Conservation (phyloP, 2,888 invertebrate species). For the Neoascia interrupta region DNA sequence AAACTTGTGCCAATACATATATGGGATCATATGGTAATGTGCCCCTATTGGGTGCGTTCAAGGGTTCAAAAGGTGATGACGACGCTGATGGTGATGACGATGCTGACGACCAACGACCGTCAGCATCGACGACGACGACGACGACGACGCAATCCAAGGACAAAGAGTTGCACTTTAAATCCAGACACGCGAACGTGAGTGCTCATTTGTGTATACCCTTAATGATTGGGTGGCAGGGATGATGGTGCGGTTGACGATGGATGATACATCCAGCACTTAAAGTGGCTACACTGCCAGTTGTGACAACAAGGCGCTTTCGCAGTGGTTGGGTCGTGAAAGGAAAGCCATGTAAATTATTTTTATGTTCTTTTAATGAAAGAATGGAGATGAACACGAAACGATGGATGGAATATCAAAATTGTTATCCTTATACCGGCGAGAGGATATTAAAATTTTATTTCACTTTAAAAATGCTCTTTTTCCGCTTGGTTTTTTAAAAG, state of each 20-base stretch:
- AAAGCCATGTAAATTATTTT: constrained; percentile 43
- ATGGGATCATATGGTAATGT: no score
- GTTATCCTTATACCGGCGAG: background rate
- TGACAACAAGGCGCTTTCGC: background rate
- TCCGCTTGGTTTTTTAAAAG: no score
- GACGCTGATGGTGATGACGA: no score
- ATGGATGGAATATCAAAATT: background rate
- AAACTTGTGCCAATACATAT: no score
- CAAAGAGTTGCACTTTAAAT: constrained; percentile 46
- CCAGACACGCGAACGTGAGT: constrained; percentile 41
- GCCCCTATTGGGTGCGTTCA: background rate
- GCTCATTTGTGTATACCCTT: constrained; percentile 52
- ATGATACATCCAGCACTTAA: constrained; percentile 12
- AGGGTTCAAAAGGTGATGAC: constrained; percentile 3
- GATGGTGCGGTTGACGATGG: background rate
- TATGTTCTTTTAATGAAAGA: constrained; percentile 30
- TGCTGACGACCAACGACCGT: no score
- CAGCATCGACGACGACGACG: constrained; percentile 1
- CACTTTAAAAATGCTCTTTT: no score
- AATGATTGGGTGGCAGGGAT: constrained; percentile 14
- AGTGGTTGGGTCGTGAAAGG: constrained; percentile 16
- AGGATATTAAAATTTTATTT: no score
- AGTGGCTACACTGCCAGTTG: constrained; percentile 8
- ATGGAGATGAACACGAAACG: background rate
- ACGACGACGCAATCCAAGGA: constrained; percentile 18